A percentile compares a stretch with the other conserved stretches of the same genome.
These are phyloP conservation scores for Fissipunctia ypsillon DNA, from an alignment of 2,888 invertebrate species.

Conservation along the genomic window DNA sequence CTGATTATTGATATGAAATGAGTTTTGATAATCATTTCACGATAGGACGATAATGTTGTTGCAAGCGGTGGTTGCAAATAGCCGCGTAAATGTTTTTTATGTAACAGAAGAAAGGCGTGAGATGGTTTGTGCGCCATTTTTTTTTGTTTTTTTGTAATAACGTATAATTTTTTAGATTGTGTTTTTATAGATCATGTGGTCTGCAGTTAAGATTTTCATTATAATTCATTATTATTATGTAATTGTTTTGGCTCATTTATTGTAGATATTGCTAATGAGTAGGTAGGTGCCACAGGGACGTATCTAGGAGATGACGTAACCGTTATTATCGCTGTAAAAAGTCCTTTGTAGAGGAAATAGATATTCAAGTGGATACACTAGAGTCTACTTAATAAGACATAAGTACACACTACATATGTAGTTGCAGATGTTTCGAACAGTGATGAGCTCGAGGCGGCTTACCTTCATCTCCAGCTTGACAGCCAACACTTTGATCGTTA, in stretches of 20 bases:
- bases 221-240: too few species aligned
- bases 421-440: neutral
- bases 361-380: conserved; percentile 5
- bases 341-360: neutral
- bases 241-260: neutral
- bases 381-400: neutral
- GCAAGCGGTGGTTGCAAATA: too few species aligned
- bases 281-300: too few species aligned
- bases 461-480: conserved; percentile 87
- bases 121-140: too few species aligned
- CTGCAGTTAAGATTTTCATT: too few species aligned
- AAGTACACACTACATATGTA: neutral
- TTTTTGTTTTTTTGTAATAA: too few species aligned
- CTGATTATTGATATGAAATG: neutral
- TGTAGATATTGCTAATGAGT: neutral
- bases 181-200: too few species aligned
- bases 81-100: too few species aligned
- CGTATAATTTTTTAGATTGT: too few species aligned
- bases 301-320: neutral
- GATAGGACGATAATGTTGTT: neutral
- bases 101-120: too few species aligned
- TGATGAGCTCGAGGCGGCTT: conserved; percentile 53
- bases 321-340: neutral
- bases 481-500: conserved; percentile 82
- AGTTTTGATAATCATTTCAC: neutral